These are phyloP conservation scores for Brenthis daphne DNA, from an alignment of 2,888 invertebrate genomes.

Conservation along the genomic window DNA sequence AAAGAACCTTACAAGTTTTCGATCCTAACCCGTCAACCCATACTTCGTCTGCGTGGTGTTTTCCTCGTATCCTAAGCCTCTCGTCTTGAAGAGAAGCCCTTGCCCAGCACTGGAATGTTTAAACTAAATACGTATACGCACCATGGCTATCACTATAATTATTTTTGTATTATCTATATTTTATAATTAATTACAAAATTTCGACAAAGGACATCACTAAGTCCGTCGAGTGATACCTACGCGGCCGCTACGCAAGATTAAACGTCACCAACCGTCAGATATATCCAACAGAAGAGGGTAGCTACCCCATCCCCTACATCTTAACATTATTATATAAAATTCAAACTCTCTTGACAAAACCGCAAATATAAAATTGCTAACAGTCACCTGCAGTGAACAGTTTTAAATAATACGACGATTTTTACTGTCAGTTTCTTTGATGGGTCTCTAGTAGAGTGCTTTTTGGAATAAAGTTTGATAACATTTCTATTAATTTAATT, in stretches of 20 bases:
- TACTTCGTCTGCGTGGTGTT: too few relatives aligned
- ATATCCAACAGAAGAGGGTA: conserved; percentile 51
- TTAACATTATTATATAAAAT: conserved; percentile 47
- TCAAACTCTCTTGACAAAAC: conserved; percentile 38
- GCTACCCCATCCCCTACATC: conserved; percentile 36
- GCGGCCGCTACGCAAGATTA: conserved; percentile 80
- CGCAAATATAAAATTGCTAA: conserved; percentile 43
- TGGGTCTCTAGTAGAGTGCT: neutral
- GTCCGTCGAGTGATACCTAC: conserved; percentile 70
- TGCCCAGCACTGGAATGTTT: too few relatives aligned
- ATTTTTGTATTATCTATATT: neutral
- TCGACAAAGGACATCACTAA: conserved; percentile 49
- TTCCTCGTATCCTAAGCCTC: too few relatives aligned
- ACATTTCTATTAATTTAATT: too few relatives aligned
- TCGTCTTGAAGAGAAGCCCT: too few relatives aligned
- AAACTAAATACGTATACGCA: too few relatives aligned
- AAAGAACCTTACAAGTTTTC: too few relatives aligned
- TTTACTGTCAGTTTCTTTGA: conserved; percentile 21
- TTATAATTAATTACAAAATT: neutral
- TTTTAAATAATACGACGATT: conserved; percentile 50
- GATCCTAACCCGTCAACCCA: too few relatives aligned
- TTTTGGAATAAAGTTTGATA: neutral
- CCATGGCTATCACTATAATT: conserved; percentile 12
- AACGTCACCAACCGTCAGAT: conserved; percentile 78
- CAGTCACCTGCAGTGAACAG: conserved; percentile 66